Evolutionary conservation across 2,797 vertebrate genomes (phyloP), one percentile per base, ranked within the genome.

Genomic region (Sphenodon punctatus): DNA sequence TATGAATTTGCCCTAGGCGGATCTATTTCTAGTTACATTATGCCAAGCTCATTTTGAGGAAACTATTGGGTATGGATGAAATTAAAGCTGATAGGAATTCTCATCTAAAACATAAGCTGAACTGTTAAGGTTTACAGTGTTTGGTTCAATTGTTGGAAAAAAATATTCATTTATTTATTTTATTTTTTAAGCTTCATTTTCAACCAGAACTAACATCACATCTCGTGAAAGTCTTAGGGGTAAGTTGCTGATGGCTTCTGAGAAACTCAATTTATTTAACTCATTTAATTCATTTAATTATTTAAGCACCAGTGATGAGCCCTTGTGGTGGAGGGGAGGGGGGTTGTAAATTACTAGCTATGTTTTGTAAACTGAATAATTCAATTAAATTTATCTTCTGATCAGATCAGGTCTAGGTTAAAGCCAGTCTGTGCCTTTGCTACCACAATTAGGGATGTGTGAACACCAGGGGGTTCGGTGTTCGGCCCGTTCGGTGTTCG

Each of bases 41-140:
- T 70, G 32, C 9, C 13, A 4, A 6, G 10, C 6, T 42, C 70
- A 25, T 48, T 39, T 39, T 23, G 23, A 38, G 56, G 48, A 6
- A 38, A 17, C 4, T 68, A 42, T 56, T 51, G 78, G 68, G 30
- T 8, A 75, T 45, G 17, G 2, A 66, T 7, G 65, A 78, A 85
- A 60, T 10, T 61, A 66, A 2, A 55, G 64, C 1, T 42, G 1
- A 27, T 66, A 20, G 48, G 12, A 76, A 78, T 42, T 68, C 13
- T n/a, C 9, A 23, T 36, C 38, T 22, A 53, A 74, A 76, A 48
- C 16, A 46, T 5, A 22, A 42, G 22, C 15, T 48, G 17, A 70
- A 38, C 32, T 74, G 87, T 91, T 48, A 41, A 36, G 15, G 36
- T 22, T 12, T 10, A 42, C 82, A 53, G 69, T 68, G 69, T 25